Base-by-base conservation (phyloP, 2,888 invertebrate genomes). In the Melanophora roralis region DNA sequence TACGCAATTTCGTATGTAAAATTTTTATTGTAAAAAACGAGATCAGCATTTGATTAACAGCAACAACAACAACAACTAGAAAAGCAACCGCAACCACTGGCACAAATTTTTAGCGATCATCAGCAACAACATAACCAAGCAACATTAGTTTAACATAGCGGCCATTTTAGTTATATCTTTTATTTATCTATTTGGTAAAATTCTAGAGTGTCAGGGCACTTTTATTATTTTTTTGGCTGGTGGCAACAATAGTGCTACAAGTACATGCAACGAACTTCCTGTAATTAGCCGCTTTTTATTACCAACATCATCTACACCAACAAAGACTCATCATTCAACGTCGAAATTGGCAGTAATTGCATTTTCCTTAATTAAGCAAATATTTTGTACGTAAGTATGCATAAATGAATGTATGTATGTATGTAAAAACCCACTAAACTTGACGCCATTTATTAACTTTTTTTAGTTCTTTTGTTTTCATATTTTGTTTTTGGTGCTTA, bases 1-100 rank as follows among this genome's bases (percentile, higher is more conserved):
- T 84, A 84, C 83, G 84, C 84, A 84, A 84, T 81, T 83, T 34
- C 43, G 8, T 71, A 19, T 74, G 57, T 73, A n/a, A n/a, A n/a
- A 51, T 68, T 55, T 60, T 77, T 49, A 36, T 62, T 81, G 74
- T 76, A 77, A 82, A 78, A 74, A 65, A 60, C 51, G 59, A 64
- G 5, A 72, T 36, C 34, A 45, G n/a, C n/a, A n/a, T n/a, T n/a
- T n/a, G 16, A 49, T 34, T 49, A 65, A 21, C n/a, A 32, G 38
- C 51, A 36, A 62, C 14, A 16, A 55, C n/a, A 53, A 47, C 2
- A 57, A 36, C 2, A 57, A 62, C 1, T 69, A 45, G 49, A 55
- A 59, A 53, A 77, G 32, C 40, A 72, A 67, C 74, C 62, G 65
- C 72, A 78, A 78, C 69, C 78, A 71, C 78, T 36, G 81, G 40